Evolutionary conservation across 1,140 invertebrate species (phyloP).

Genomic region (Drosophila hydei): DNA sequence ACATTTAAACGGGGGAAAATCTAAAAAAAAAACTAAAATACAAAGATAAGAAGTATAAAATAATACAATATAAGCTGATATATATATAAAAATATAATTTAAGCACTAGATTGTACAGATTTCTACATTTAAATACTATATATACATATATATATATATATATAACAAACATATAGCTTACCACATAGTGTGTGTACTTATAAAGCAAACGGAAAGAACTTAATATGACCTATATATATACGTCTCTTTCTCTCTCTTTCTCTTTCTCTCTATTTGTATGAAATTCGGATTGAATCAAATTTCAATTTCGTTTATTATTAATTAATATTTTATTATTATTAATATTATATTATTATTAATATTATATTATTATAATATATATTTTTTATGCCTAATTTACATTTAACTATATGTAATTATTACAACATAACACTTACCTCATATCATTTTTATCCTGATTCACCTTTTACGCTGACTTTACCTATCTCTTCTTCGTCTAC

Average conservation of each 20-base stretch:
- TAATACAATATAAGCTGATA: not conserved
- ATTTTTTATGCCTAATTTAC: too few species aligned
- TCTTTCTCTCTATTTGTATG: slow-evolving; percentile 10
- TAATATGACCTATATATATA: not conserved
- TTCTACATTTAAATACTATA: slow-evolving; percentile 19
- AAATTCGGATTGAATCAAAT: slow-evolving; percentile 5
- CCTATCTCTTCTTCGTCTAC: too few species aligned
- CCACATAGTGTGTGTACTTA: slow-evolving; percentile 1
- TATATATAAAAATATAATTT: not conserved
- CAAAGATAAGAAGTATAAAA: slow-evolving; percentile 3
- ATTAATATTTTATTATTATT: not conserved
- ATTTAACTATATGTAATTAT: too few species aligned
- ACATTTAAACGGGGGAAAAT: not conserved
- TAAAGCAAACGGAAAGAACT: not conserved
- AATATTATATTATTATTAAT: not conserved
- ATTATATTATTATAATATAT: slow-evolving; percentile 11
- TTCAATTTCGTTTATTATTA: not conserved
- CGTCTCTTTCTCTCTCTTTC: slow-evolving; percentile 13
- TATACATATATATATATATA: slow-evolving; percentile 3
- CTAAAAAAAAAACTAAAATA: not conserved
- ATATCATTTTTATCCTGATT: too few species aligned
- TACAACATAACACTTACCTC: too few species aligned
- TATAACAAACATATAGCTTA: slow-evolving; percentile 4
- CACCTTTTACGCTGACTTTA: too few species aligned
- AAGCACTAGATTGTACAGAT: slow-evolving; percentile 39